Base-by-base conservation (phyloP, 2,797 vertebrate species). In the Melanotaenia nigrans region DNA sequence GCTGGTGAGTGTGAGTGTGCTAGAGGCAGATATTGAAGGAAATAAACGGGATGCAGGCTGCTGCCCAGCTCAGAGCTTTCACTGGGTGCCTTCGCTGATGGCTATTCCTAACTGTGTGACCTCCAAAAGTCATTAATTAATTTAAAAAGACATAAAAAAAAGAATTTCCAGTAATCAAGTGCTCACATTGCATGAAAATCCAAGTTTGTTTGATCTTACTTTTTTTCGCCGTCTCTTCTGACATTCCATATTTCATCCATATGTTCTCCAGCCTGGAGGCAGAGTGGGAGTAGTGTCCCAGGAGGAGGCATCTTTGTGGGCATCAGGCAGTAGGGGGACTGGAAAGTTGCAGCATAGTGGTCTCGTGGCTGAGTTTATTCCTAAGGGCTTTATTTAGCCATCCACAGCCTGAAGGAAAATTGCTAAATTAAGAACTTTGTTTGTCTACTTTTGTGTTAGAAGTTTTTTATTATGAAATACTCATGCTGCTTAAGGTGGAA, bases 11-110 rank as follows among this genome's bases (percentile, higher is more conserved):
- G 47, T 69, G 71, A 85, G 90, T 89, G 87, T 91, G 88, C 87
- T 90, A 80, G 85, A 90, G 85, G 89, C 87, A 88, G 89, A 92
- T 92, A 91, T 88, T 81, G 87, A 81, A 86, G 78, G 85, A 90
- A 91, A 87, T 87, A 84, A 87, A 90, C 59, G 75, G 68, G 84
- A 79, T 70, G 83, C 83, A 77, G 82, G 83, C 85, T 68, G 77
- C 77, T 84, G 82, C 89, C 87, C 87, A 85, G 88, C 84, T 71
- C 82, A 71, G 73, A 70, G 83, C 86, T 89, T 83, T 79, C 85
- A 79, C 79, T 65, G 82, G 68, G 82, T 58, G 65, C 83, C 88
- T 85, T 87, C 73, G 68, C 77, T 84, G 87, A 85, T 78, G 82
- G 84, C 84, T 78, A 36, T 73, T 77, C 65, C 85, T 70, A 78